phyloP scores from a whole-genome alignment of 2,888 invertebrate genomes.

The Ariolimax columbianus region DNA sequence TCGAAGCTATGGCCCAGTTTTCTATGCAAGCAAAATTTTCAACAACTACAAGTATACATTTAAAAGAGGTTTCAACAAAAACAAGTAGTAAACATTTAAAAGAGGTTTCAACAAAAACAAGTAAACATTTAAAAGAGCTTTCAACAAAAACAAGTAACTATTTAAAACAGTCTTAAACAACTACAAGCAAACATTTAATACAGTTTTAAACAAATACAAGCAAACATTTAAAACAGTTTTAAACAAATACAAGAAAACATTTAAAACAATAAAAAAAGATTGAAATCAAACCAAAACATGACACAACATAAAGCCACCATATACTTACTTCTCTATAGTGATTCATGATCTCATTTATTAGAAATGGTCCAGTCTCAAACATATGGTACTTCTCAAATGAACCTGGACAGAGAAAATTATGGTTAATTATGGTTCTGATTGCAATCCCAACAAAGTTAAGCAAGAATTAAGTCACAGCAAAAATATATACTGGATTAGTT shows the following conservation, averaged over 20 bases:
- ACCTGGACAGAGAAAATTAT: slow-evolving; percentile 8
- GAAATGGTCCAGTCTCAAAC: slow-evolving; percentile 92
- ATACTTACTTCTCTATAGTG: slow-evolving; percentile 69
- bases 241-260: not conserved
- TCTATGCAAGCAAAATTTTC: no score
- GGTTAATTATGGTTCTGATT: not conserved
- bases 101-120: not conserved
- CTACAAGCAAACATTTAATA: not conserved
- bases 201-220: no score
- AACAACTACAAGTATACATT: not conserved
- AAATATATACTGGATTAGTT: no score
- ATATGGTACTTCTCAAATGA: slow-evolving; percentile 86
- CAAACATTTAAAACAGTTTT: not conserved
- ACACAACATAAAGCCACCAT: not conserved
- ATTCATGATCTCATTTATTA: slow-evolving; percentile 86
- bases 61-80: not conserved
- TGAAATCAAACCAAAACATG: not conserved
- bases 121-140: not conserved
- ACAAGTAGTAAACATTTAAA: no score
- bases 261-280: not conserved
- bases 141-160: not conserved
- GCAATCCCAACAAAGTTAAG: no score
- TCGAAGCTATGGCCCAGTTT: no score
- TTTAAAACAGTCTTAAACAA: not conserved
- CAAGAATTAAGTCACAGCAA: no score